A percentile compares a stretch with the other conserved stretches of the same genome.
phyloP scores from a whole-genome alignment of 2,888 invertebrate species.

The Nomada lathburiana region DNA sequence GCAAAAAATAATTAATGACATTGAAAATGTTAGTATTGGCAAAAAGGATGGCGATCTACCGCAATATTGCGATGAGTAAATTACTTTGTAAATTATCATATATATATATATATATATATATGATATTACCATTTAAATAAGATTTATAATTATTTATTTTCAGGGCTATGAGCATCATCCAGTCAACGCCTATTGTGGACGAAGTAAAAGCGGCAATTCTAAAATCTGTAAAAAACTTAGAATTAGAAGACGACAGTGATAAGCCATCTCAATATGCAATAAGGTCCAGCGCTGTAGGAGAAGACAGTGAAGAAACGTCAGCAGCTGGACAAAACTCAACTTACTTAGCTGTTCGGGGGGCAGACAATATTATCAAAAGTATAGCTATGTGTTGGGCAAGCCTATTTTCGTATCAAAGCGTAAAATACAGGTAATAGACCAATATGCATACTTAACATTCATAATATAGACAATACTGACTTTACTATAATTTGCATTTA shows the following conservation, averaged over 20 bases:
- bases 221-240: conserved; percentile 77
- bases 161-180: conserved; percentile 85
- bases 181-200: conserved; percentile 80
- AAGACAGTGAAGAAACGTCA: conserved; percentile 92
- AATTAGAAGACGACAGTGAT: conserved; percentile 56
- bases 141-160: background rate
- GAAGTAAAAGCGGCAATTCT: conserved; percentile 81
- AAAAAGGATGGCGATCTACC: conserved; percentile 85
- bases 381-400: conserved; percentile 93
- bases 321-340: conserved; percentile 95
- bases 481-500: background rate
- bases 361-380: conserved; percentile 86
- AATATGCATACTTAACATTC: background rate
- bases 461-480: background rate
- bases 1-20: conserved; percentile 84
- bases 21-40: conserved; percentile 86
- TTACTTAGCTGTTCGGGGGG: conserved; percentile 88
- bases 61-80: conserved; percentile 85
- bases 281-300: conserved; percentile 90
- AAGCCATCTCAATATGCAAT: conserved; percentile 86
- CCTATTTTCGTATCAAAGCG: conserved; percentile 90
- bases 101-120: background rate
- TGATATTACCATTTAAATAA: background rate
- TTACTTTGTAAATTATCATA: background rate
- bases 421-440: conserved; percentile 89